Conservation (phyloP, 2,113 vertebrate genomes). For the Regulus satrapa region DNA sequence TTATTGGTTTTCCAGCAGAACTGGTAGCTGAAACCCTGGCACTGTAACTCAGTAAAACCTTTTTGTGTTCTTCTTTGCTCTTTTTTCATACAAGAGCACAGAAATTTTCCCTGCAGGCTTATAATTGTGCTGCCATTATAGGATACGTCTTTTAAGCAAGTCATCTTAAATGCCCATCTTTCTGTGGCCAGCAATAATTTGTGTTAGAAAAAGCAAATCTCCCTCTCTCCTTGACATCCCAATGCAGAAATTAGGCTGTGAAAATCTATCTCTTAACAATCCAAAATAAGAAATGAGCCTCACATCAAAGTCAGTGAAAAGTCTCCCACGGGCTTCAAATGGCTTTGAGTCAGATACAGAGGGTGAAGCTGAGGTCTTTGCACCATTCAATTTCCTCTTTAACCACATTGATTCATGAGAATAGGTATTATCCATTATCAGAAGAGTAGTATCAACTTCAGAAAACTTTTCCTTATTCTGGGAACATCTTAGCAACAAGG, state of each 20-base stretch:
- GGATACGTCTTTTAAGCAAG: conserved; percentile 27
- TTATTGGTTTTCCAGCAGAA: conserved; percentile 11
- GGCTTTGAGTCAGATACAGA: not conserved
- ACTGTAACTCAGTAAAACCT: conserved; percentile 12
- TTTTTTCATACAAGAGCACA: conserved; percentile 16
- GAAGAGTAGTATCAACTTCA: not conserved
- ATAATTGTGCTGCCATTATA: conserved; percentile 51
- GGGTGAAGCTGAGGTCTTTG: not conserved
- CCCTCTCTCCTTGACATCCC: not conserved
- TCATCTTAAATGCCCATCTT: conserved; percentile 34
- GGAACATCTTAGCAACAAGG: not conserved
- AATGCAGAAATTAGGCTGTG: not conserved
- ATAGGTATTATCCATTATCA: not conserved
- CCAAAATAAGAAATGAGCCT: not conserved
- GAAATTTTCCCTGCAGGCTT: conserved; percentile 47
- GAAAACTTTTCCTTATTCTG: not conserved
- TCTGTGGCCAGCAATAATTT: not conserved
- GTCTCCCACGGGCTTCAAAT: not conserved
- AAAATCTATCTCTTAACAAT: not conserved
- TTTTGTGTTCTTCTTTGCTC: conserved; percentile 35
- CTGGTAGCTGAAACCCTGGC: conserved; percentile 32
- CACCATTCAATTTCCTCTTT: not conserved
- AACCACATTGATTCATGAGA: not conserved
- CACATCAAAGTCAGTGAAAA: not conserved
- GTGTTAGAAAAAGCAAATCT: not conserved